phyloP scores from a whole-genome alignment of 2,797 vertebrate genomes.

The Sorex maritimensis region DNA sequence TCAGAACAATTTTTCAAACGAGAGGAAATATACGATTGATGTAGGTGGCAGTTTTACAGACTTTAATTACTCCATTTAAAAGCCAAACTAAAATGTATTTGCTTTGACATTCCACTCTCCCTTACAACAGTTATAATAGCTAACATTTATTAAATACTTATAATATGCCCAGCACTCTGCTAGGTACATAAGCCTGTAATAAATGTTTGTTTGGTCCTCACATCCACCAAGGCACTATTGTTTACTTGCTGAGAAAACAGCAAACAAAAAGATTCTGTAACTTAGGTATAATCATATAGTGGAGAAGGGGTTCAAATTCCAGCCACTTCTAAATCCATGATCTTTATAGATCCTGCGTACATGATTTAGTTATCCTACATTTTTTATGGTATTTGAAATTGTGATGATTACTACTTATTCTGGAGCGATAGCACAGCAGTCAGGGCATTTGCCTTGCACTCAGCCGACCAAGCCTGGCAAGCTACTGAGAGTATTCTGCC shows the following conservation, averaged over 20 bases:
- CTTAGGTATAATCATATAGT: not conserved
- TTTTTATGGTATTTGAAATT: not conserved
- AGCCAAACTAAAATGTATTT: slow-evolving; percentile 41
- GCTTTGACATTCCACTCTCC: not conserved
- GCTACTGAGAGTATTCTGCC: too few species aligned
- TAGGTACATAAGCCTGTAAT: not conserved
- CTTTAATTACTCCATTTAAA: slow-evolving; percentile 56
- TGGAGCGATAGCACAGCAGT: too few species aligned
- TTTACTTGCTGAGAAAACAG: not conserved
- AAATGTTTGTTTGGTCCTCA: not conserved
- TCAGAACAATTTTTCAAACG: slow-evolving; percentile 27
- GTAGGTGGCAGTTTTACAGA: not conserved
- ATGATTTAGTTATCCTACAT: not conserved
- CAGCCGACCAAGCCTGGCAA: too few species aligned
- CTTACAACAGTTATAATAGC: not conserved
- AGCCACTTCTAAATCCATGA: not conserved
- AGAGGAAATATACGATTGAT: slow-evolving; percentile 19
- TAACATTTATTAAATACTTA: slow-evolving; percentile 4
- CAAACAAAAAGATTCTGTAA: not conserved
- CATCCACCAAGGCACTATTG: not conserved
- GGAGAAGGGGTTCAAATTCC: not conserved
- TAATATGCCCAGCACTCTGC: not conserved
- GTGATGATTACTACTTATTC: not conserved
- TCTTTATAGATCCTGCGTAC: not conserved
- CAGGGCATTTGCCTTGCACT: too few species aligned